Evolutionary conservation across 2,113 vertebrate genomes (phyloP).

Genomic region (Phoxinus phoxinus): DNA sequence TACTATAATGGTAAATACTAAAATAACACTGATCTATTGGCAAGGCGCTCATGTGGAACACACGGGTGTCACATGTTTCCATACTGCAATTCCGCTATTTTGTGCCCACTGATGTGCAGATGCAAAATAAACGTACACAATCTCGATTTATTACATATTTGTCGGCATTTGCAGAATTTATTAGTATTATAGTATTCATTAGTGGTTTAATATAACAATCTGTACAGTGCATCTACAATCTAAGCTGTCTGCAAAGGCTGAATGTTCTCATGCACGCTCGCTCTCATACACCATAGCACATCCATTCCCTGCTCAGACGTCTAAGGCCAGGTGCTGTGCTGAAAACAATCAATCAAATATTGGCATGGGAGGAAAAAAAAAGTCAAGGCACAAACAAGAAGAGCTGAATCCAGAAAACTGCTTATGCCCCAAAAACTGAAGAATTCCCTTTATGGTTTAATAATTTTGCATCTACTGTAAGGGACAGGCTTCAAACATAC

Average conservation of each 20-base stretch:
- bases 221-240: conserved; percentile 52
- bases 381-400: conserved; percentile 44
- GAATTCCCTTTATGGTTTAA: conserved; percentile 49
- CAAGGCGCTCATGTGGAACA: background rate
- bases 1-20: too few relatives aligned
- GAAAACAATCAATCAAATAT: background rate
- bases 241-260: conserved; percentile 6
- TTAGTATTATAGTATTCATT: conserved; percentile 61
- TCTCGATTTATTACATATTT: conserved; percentile 39
- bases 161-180: conserved; percentile 52
- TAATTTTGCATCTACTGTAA: background rate
- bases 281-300: background rate
- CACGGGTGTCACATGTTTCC: background rate
- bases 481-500: background rate
- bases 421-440: conserved; percentile 9
- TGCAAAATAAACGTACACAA: conserved; percentile 29
- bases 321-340: conserved; percentile 9
- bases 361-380: conserved; percentile 3
- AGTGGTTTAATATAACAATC: conserved; percentile 64
- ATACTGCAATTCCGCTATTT: background rate
- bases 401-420: conserved; percentile 5
- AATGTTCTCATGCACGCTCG: conserved; percentile 15
- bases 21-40: too few relatives aligned
- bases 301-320: background rate
- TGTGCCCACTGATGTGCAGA: background rate